phyloP scores from a whole-genome alignment of 2,113 vertebrate species.

The Thunnus thynnus region DNA sequence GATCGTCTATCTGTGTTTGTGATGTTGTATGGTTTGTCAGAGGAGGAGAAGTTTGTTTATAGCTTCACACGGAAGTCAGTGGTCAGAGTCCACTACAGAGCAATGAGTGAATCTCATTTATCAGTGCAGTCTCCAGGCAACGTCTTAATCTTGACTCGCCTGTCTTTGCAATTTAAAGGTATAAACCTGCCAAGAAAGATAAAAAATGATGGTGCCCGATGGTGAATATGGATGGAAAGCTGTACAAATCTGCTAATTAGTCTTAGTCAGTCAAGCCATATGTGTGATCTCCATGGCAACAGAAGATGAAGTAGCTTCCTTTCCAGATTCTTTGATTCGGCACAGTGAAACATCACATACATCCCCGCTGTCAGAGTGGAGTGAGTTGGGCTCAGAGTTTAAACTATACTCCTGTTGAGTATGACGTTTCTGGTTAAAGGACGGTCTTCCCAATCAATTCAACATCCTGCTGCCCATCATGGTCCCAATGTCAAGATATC shows the following conservation, averaged over 20 bases:
- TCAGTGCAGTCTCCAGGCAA: conserved; percentile 17
- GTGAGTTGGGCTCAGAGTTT: background rate
- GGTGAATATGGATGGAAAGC: conserved; percentile 16
- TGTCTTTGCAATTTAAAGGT: conserved; percentile 19
- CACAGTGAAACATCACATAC: background rate
- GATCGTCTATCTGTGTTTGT: conserved; percentile 9
- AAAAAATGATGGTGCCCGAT: background rate
- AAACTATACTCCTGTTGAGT: background rate
- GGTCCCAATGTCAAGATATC: conserved; percentile 7
- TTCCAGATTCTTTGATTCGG: background rate
- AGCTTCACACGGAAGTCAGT: conserved; percentile 19
- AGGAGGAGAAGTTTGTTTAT: conserved; percentile 18
- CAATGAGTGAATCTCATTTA: conserved; percentile 30
- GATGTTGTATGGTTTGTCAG: conserved; percentile 8
- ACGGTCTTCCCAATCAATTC: background rate
- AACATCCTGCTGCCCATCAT: background rate
- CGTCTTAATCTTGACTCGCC: conserved; percentile 13
- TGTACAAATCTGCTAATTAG: conserved; percentile 20
- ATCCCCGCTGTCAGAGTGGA: background rate
- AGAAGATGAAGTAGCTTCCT: background rate
- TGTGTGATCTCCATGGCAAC: conserved; percentile 37
- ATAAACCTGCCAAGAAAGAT: background rate
- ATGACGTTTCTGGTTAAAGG: background rate
- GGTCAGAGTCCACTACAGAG: conserved; percentile 27
- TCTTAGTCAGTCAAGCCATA: background rate